Percentiles rank a stretch among this genome's conserved stretches.
phyloP scores from a whole-genome alignment of 2,888 invertebrate genomes.

The Melieria omissa region DNA sequence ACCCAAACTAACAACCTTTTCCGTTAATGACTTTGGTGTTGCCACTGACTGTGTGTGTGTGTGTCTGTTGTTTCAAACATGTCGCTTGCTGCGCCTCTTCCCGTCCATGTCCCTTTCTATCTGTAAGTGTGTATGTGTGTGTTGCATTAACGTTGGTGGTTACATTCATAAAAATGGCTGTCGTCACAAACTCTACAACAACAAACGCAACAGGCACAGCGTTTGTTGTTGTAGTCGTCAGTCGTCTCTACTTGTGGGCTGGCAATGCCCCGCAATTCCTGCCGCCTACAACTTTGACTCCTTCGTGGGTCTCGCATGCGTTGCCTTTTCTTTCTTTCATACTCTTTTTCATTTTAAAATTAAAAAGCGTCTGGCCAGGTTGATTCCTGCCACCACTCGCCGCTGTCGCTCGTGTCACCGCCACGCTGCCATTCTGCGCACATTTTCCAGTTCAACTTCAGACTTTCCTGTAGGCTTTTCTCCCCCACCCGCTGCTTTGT shows the following conservation, averaged over 20 bases:
- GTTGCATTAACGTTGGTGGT: neutral
- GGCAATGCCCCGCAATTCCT: no score
- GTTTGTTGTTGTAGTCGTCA: neutral
- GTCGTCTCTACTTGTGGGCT: neutral
- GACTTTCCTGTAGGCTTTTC: conserved; percentile 27
- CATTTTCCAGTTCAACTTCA: neutral
- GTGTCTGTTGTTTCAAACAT: conserved; percentile 13
- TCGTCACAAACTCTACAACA: no score
- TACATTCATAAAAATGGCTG: no score
- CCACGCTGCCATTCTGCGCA: neutral
- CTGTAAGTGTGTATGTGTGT: neutral
- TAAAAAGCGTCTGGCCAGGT: conserved; percentile 48
- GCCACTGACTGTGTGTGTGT: conserved; percentile 36
- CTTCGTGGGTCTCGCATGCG: no score
- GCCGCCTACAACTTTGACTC: no score
- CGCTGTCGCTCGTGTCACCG: neutral
- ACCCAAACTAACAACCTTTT: conserved; percentile 27
- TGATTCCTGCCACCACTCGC: neutral
- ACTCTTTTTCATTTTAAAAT: conserved; percentile 51
- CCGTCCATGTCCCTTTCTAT: neutral
- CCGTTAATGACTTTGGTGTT: conserved; percentile 38
- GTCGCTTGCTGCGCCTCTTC: no score
- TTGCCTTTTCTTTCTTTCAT: conserved; percentile 1
- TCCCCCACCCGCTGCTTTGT: neutral
- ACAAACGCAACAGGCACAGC: neutral